Base-by-base conservation (phyloP, 2,888 invertebrate genomes). In the Halictus ligatus region DNA sequence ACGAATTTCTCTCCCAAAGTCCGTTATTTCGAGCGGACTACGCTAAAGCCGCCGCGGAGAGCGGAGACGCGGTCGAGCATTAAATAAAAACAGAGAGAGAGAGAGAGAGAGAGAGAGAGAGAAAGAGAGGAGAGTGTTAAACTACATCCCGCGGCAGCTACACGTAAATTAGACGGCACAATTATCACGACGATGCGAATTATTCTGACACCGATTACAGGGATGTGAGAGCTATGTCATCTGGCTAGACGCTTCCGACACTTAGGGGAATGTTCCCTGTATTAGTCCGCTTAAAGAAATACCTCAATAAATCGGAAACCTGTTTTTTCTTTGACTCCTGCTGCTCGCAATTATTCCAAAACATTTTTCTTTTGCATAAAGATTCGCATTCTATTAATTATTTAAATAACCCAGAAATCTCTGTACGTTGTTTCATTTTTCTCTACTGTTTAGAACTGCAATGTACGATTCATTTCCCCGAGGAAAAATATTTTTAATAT, bases 1-100 rank as follows among this genome's bases (percentile, higher is more conserved):
- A 84, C 88, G 88, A 90, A 90, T 80, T 89, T 88, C 87, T 79
- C 78, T 78, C 73, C 25, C 85, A 80, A 80, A 83, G 87, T 88
- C 81, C 81, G 88, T 88, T 90, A 89, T 90, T 90, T 78, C 74
- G 64, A 78, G 77, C 77, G 18, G 25, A 10, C 21, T 40, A 74
- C 48, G 73, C 74, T 69, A 69, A 69, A 54, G 75, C 54, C 67
- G 71, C 25, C 13, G 29, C 67, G 29, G 25, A 40, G 48, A 67
- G 67, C 77, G 54, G 67, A 78, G 72, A 40, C 69, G 40, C 75
- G 83, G 54, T 67, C 21, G 21, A 60, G 29, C 43, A 40, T 64
- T 74, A 67, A 80, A 67, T 74, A 80, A 29, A 29, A 71, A 69
- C 69, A 69, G 40, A 69, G 69, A 69, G 40, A 25, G 60, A 60